Evolutionary conservation across 2,113 vertebrate species (phyloP).

Genomic region (Aptenodytes patagonicus): DNA sequence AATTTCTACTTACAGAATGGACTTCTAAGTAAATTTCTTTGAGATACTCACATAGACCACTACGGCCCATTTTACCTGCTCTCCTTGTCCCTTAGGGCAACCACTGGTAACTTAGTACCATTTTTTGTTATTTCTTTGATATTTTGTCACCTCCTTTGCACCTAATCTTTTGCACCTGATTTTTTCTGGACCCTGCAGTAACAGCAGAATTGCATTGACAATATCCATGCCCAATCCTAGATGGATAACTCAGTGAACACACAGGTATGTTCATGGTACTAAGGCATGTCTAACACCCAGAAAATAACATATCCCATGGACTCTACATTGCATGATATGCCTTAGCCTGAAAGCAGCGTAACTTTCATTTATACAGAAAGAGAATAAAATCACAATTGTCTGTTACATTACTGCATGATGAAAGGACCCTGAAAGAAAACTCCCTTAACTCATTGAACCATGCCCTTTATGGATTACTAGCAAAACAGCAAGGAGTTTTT

Average conservation of each 20-base stretch:
- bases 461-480: background rate
- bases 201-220: background rate
- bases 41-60: background rate
- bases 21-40: background rate
- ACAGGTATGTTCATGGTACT: background rate
- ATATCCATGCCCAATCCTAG: background rate
- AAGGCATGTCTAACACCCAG: background rate
- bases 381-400: background rate
- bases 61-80: background rate
- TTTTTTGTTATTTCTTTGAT: background rate
- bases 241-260: background rate
- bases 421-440: background rate
- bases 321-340: background rate
- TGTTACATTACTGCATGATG: background rate
- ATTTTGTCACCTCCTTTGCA: background rate
- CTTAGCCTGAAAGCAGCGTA: background rate
- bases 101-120: background rate
- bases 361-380: background rate
- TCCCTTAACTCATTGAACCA: background rate
- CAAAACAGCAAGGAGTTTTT: slow-evolving; percentile 8
- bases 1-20: background rate
- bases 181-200: background rate
- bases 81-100: background rate
- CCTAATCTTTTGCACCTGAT: background rate
- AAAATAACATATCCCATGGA: background rate